Conservation (phyloP, 2,888 invertebrate genomes). For the Linnaemya tessellans region DNA sequence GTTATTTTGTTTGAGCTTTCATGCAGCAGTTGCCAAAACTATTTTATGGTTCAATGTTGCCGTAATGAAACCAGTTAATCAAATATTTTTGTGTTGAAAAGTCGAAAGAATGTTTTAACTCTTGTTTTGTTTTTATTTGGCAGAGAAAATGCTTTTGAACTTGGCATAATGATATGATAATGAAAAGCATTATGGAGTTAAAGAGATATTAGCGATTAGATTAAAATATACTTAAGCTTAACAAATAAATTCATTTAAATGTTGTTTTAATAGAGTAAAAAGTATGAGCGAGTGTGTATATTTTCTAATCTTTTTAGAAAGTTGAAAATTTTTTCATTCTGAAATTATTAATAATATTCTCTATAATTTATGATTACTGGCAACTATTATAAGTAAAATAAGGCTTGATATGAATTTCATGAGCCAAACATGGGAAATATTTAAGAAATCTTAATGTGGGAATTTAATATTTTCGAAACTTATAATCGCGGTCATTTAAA, state of each 20-base stretch:
- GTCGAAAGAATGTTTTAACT: constrained; percentile 59
- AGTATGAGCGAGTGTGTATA: neutral
- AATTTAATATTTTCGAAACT: neutral
- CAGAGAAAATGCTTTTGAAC: constrained; percentile 56
- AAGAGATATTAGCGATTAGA: constrained; percentile 61
- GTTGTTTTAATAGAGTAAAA: constrained; percentile 29
- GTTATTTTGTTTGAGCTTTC: constrained; percentile 8
- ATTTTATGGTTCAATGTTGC: constrained; percentile 62
- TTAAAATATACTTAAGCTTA: constrained; percentile 55
- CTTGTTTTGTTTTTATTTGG: neutral
- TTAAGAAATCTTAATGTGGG: constrained; percentile 4
- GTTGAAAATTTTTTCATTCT: constrained; percentile 31
- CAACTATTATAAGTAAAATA: neutral
- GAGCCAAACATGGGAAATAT: neutral
- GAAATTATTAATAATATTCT: constrained; percentile 40
- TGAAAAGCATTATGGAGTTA: constrained; percentile 65
- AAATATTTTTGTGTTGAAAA: constrained; percentile 60
- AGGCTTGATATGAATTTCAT: constrained; percentile 10
- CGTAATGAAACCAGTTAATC: constrained; percentile 69
- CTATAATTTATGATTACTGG: constrained; percentile 40
- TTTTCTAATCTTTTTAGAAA: constrained; percentile 32
- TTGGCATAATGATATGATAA: constrained; percentile 68
- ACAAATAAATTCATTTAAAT: constrained; percentile 53
- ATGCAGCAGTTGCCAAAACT: constrained; percentile 53
- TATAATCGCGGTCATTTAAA: neutral